These are phyloP conservation scores for Mionectes olivaceus DNA, from an alignment of 2,797 vertebrate genomes.

Conservation along the genomic window DNA sequence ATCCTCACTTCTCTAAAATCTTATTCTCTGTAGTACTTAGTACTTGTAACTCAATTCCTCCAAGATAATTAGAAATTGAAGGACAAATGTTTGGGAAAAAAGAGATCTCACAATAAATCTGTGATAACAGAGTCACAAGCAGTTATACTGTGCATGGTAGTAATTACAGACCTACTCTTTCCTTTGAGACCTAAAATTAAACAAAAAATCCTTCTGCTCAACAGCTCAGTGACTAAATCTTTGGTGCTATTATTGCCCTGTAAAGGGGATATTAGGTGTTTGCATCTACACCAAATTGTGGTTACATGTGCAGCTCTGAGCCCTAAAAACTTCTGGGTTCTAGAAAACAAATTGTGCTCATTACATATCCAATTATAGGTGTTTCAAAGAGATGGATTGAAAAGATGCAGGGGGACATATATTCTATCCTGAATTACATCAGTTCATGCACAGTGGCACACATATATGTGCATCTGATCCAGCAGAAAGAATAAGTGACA, in stretches of 20 bases:
- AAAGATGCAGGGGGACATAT: not conserved
- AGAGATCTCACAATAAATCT: not conserved
- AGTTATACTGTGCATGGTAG: not conserved
- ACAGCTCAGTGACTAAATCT: not conserved
- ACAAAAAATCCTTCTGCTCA: not conserved
- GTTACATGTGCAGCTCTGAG: not conserved
- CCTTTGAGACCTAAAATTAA: not conserved
- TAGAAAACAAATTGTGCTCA: not conserved
- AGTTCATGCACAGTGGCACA: not conserved
- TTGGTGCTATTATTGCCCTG: not conserved
- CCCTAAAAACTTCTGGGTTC: not conserved
- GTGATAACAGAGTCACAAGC: not conserved
- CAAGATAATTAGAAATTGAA: not conserved
- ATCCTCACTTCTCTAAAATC: not conserved
- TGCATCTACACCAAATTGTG: not conserved
- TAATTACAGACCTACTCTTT: not conserved
- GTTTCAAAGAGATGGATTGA: not conserved
- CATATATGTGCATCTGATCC: not conserved
- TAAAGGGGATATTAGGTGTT: not conserved
- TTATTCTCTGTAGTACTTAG: not conserved
- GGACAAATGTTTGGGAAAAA: not conserved
- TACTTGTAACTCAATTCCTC: not conserved
- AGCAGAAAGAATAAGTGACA: not conserved
- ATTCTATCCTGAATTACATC: not conserved
- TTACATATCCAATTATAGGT: not conserved